Base-by-base conservation (phyloP, 2,888 invertebrate species). In the Halocaridina rubra region DNA sequence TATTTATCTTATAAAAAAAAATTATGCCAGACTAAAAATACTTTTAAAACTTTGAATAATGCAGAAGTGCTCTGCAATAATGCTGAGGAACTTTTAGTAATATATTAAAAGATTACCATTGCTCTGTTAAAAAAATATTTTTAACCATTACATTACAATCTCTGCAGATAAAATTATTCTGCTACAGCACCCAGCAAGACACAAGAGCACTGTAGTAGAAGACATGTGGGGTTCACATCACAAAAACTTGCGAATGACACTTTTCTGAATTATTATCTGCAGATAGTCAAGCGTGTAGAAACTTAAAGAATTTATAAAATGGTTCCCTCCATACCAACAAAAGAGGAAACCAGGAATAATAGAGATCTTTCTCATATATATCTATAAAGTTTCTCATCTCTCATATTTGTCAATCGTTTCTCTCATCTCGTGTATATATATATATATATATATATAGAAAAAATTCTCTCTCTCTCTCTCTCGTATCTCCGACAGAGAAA, bases 141-240 rank as follows among this genome's bases (percentile, higher is more conserved):
- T 53, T 7, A 53, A 53, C 1, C 8, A n/a, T 53, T 53, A 53
- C 19, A 16, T 13, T 19, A 53, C 53, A 53, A 46, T 75, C 30
- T 67, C 29, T n/a, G 27, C 53, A 72, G 61, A 72, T 80, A 39
- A 71, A 59, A 67, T 76, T 32, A 74, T 57, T 78, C 59, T 78
- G 69, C 72, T 77, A 82, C 82, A 82, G 82, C 82, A 82, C 82
- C 82, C 69, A 57, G 77, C 69, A 82, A 82, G 82, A 82, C 82
- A 82, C 82, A 72, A 59, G 77, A 82, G 82, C 78, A 69, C 67
- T 53, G 46, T 46, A 77, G 77, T 71, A 76, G 77, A 67, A 82
- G 82, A 77, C 72, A 77, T 71, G 77, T 67, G 33, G 39, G 69
- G 61, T 22, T 33, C 78, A 61, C 53, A 39, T 22, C 27, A 33